Percentiles rank a stretch among this genome's conserved stretches.
Conservation (phyloP, 1,140 invertebrate genomes). For the Drosophila subpulchrella region DNA sequence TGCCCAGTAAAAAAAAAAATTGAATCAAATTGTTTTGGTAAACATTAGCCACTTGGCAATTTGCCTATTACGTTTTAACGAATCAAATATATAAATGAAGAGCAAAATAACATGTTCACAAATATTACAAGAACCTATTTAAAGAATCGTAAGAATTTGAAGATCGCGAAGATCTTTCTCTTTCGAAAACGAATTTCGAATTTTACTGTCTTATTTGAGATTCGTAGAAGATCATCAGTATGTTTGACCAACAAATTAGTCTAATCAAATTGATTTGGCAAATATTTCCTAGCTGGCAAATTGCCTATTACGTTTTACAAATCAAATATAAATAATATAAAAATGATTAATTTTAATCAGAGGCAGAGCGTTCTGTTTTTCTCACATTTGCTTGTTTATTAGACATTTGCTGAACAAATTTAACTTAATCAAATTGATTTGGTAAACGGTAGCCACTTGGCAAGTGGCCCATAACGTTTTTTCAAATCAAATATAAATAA, state of each 20-base stretch:
- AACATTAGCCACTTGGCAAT: conserved; percentile 9
- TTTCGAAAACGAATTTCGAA: conserved; percentile 8
- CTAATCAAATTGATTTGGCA: conserved; percentile 4
- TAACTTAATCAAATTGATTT: conserved; percentile 1
- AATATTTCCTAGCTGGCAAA: conserved; percentile 2
- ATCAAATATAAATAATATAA: background rate
- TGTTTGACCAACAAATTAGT: conserved; percentile 4
- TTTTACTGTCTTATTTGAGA: conserved; percentile 1
- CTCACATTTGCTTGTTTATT: conserved; percentile 6
- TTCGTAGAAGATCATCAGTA: background rate
- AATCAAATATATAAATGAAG: conserved; percentile 15
- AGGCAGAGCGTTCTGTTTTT: background rate
- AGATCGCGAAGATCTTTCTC: background rate
- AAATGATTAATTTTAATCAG: background rate
- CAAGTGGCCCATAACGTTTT: conserved; percentile 5
- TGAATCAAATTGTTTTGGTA: conserved; percentile 15
- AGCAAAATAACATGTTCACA: conserved; percentile 16
- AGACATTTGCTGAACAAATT: background rate
- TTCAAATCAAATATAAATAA: conserved; percentile 1
- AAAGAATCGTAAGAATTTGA: conserved; percentile 9
- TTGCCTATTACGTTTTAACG: conserved; percentile 14
- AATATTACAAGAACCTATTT: conserved; percentile 17
- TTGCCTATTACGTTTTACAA: background rate
- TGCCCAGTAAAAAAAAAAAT: background rate
- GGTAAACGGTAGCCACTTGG: conserved; percentile 4